Evolutionary conservation across 92 coral and sea anemone genomes (phyloP).

Genomic region (Hydrozoanthus gracilis): DNA sequence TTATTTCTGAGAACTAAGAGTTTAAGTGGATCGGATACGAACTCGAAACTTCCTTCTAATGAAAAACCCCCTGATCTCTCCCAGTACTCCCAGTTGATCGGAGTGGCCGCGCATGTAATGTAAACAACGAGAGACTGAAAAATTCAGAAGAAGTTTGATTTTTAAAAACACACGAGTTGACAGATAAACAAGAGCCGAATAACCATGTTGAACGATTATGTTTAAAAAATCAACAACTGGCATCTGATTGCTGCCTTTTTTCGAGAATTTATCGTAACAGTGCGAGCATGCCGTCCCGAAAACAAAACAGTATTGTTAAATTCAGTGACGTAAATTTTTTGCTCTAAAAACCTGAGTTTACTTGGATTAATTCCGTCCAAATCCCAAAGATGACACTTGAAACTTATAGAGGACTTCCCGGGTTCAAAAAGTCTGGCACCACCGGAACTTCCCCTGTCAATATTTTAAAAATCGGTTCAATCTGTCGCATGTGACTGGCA

Average conservation of each 20-base stretch:
- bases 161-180: conserved; percentile 41
- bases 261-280: neutral
- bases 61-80: conserved; percentile 32
- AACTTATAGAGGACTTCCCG: conserved; percentile 38
- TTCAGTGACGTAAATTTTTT: conserved; percentile 14
- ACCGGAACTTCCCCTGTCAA: conserved; percentile 29
- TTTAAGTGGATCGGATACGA: neutral
- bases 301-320: conserved; percentile 45
- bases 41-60: neutral
- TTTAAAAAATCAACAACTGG: neutral
- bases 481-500: conserved; percentile 36
- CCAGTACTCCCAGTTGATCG: conserved; percentile 74
- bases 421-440: conserved; percentile 8
- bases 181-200: conserved; percentile 3
- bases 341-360: conserved; percentile 25
- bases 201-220: conserved; percentile 3
- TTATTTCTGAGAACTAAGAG: neutral
- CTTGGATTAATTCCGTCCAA: conserved; percentile 15
- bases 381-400: conserved; percentile 30
- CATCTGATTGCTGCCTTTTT: neutral
- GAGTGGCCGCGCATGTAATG: conserved; percentile 64
- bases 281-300: conserved; percentile 38
- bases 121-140: conserved; percentile 66
- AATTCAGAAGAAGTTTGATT: conserved; percentile 58
- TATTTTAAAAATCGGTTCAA: neutral